Percentiles rank a stretch among this genome's conserved stretches.
These are phyloP conservation scores for Eristalis intricaria DNA, from an alignment of 2,888 invertebrate species.

Conservation along the genomic window DNA sequence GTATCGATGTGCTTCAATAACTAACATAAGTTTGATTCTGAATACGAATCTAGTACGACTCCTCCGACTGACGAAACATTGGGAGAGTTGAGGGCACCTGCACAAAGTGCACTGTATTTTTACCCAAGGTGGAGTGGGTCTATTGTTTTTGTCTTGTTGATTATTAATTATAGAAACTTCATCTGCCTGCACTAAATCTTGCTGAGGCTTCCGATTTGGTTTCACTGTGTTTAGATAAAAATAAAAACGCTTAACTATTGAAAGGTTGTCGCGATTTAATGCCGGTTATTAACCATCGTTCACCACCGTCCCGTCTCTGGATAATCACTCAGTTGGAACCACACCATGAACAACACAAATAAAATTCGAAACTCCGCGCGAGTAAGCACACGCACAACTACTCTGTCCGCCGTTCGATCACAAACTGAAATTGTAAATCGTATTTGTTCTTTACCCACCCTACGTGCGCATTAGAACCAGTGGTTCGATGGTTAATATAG, in stretches of 20 bases:
- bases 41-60: background rate
- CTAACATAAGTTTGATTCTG: background rate
- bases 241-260: too few species aligned
- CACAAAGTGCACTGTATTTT: too few species aligned
- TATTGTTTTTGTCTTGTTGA: too few species aligned
- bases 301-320: background rate
- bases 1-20: background rate
- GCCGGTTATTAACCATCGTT: background rate
- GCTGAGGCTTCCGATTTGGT: too few species aligned
- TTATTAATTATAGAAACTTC: too few species aligned
- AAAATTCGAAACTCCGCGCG: background rate
- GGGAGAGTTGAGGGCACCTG: background rate
- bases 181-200: too few species aligned
- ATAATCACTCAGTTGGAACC: constrained; percentile 44
- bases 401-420: background rate
- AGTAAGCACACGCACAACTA: background rate
- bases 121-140: too few species aligned
- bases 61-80: background rate
- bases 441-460: background rate
- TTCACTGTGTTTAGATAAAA: too few species aligned
- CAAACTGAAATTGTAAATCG: constrained; percentile 31
- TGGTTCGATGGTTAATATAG: too few species aligned
- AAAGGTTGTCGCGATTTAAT: background rate
- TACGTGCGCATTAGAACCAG: background rate
- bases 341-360: background rate